Evolutionary conservation across 2,888 invertebrate species (phyloP), one percentile per base, ranked within the genome.

Genomic region (Eristalis intricaria): DNA sequence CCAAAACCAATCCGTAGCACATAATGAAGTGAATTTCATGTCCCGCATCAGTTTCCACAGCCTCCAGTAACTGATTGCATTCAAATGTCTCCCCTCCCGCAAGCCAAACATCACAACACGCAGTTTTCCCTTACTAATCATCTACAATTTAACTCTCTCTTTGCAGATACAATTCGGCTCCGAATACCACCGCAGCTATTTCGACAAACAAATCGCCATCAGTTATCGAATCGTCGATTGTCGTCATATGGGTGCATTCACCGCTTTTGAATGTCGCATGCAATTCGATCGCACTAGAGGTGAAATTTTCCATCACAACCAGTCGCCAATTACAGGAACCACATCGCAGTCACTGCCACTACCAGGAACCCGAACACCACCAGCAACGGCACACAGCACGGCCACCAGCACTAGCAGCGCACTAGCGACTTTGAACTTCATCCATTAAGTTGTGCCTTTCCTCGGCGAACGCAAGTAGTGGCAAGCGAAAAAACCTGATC

Each of bases 281-380:
- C 69, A 78, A 82, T 74, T 74, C 61, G 73, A 82, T 86, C 74
- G 66, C 70, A 81, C 86, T 35, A 73, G 64, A 81, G 81, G 83
- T 86, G 86, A 86, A 82, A 82, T 78, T 82, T 78, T 81, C 82
- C 74, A 86, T 82, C 70, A 43, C 29, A 81, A 74, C 75, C 74
- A 78, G 65, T 74, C 73, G 23, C 70, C 87, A 83, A 78, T 78
- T 79, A 74, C 76, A 74, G 43, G 66, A 61, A 63, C 68, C 58
- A n/a, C 68, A 60, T 29, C 60, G 66, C 35, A 65, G 7, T 38
- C 58, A 69, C 38, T 64, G 71, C 56, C 65, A 63, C 64, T 43
- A 65, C 68, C 84, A 64, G 66, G 35, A 69, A 32, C 74, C 65
- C 61, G 61, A 29, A 11, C 69, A 70, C 43, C 71, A 43, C 15